These are phyloP conservation scores for Yponomeuta sedellus DNA, from an alignment of 2,888 invertebrate genomes.

Conservation along the genomic window DNA sequence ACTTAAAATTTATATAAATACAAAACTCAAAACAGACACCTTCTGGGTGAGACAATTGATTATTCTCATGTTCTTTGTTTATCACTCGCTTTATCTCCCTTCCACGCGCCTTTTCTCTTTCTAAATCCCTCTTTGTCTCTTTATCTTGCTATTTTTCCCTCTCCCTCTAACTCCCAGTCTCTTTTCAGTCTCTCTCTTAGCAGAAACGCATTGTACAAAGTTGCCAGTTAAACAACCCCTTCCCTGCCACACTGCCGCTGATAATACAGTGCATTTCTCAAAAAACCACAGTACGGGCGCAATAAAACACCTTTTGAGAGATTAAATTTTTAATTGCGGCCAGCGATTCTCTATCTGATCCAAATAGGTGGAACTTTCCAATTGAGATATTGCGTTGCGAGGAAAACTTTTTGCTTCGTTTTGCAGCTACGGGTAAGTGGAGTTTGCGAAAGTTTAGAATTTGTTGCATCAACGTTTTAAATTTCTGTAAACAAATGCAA, in stretches of 20 bases:
- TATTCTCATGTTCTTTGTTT: too few relatives aligned
- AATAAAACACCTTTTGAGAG: slow-evolving; percentile 11
- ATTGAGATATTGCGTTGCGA: background rate
- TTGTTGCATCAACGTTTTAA: background rate
- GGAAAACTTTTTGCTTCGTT: background rate
- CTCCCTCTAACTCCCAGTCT: too few relatives aligned
- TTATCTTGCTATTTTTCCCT: too few relatives aligned
- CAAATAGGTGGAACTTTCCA: background rate
- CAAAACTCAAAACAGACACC: too few relatives aligned
- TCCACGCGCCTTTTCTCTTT: too few relatives aligned
- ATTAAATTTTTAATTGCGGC: slow-evolving; percentile 13
- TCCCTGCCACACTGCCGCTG: background rate
- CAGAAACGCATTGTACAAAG: too few relatives aligned
- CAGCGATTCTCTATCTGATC: background rate
- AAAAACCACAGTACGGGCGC: background rate
- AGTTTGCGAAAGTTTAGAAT: background rate
- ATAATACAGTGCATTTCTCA: slow-evolving; percentile 11
- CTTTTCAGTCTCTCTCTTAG: too few relatives aligned
- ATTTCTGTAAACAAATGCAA: too few relatives aligned
- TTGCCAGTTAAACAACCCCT: background rate
- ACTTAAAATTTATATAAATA: too few relatives aligned
- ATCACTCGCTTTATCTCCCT: too few relatives aligned
- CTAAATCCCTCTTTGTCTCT: too few relatives aligned
- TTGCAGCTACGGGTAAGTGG: background rate
- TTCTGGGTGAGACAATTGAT: too few relatives aligned